A percentile compares a stretch with the other conserved stretches of the same genome.
These are phyloP conservation scores for Yponomeuta cagnagella DNA, from an alignment of 2,888 invertebrate species.

Conservation along the genomic window DNA sequence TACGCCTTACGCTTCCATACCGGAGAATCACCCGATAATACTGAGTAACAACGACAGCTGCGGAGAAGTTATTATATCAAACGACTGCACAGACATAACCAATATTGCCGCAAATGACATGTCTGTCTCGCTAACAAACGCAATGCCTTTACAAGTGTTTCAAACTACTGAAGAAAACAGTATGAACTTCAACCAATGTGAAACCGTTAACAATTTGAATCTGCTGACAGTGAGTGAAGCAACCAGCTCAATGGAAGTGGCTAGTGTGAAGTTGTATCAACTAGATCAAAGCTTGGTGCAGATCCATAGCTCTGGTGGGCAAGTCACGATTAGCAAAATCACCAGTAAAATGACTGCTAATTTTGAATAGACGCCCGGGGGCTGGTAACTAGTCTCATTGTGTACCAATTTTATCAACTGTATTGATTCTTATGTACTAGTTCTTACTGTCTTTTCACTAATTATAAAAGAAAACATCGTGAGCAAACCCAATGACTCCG, in stretches of 20 bases:
- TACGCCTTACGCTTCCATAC: conserved; percentile 2
- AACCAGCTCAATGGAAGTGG: conserved; percentile 34
- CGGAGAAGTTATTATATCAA: conserved; percentile 9
- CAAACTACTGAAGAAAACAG: conserved; percentile 34
- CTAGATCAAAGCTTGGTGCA: conserved; percentile 54
- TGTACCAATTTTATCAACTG: no score
- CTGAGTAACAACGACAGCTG: conserved; percentile 18
- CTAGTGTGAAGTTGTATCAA: conserved; percentile 45
- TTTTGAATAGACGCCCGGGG: conserved; percentile 30
- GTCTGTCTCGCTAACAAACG: conserved; percentile 18
- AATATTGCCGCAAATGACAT: background rate
- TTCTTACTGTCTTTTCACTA: no score
- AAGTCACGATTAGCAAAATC: conserved; percentile 55
- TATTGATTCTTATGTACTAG: no score
- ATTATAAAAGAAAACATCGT: no score
- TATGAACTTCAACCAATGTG: background rate
- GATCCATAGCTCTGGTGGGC: conserved; percentile 44
- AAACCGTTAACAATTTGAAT: conserved; percentile 33
- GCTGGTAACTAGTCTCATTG: no score
- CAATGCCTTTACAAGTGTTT: conserved; percentile 30
- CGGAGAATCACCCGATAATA: background rate
- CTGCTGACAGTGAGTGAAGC: conserved; percentile 47
- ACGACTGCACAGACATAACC: background rate
- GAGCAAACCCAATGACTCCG: no score
- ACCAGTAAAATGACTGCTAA: conserved; percentile 56